These are phyloP conservation scores for Lepidurus packardi DNA, from an alignment of 1,140 invertebrate species.

Conservation along the genomic window DNA sequence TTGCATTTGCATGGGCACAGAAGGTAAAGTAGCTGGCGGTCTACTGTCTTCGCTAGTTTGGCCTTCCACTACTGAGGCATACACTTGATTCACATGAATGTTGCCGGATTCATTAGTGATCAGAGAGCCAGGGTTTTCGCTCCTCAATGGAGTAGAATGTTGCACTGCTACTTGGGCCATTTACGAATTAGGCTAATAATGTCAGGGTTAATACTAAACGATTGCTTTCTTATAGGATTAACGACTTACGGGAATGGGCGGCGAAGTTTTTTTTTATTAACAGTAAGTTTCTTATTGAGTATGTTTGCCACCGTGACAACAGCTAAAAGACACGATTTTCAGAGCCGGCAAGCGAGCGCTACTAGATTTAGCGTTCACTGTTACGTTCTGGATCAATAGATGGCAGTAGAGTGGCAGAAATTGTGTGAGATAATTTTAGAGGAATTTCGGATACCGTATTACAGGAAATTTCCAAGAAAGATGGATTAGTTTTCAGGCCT, in stretches of 20 bases:
- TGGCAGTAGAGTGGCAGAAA: too few species aligned
- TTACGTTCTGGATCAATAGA: too few species aligned
- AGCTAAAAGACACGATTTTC: neutral
- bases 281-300: neutral
- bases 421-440: too few species aligned
- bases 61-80: neutral
- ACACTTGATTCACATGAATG: slow-evolving; percentile 15
- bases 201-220: neutral
- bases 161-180: slow-evolving; percentile 17
- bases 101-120: neutral
- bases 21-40: slow-evolving; percentile 3
- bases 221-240: too few species aligned
- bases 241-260: neutral
- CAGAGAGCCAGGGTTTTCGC: neutral
- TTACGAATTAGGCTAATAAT: neutral
- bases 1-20: slow-evolving; percentile 9
- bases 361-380: too few species aligned
- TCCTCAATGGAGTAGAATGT: neutral
- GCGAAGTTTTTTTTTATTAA: neutral
- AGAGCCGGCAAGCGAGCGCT: neutral
- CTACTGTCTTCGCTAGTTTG: neutral
- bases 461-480: too few species aligned
- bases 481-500: too few species aligned
- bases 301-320: slow-evolving; percentile 18
- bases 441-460: too few species aligned